Conservation (phyloP, 2,113 vertebrate genomes). For the Motacilla alba region DNA sequence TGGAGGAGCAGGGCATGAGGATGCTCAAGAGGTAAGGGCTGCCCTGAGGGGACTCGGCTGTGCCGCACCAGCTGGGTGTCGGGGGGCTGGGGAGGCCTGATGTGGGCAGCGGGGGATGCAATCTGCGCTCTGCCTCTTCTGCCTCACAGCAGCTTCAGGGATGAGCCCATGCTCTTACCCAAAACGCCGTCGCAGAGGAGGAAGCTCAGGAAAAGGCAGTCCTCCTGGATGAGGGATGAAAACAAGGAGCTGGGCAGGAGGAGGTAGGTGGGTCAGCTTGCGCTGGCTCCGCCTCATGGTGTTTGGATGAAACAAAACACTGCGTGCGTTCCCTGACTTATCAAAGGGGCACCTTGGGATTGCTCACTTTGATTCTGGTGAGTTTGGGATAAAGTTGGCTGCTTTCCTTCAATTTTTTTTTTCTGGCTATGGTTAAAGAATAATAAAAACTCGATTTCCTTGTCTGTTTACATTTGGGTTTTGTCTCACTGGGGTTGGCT, state of each 20-base stretch:
- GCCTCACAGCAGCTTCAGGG: constrained; percentile 79
- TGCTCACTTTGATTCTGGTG: not conserved
- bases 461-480: not conserved
- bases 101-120: rapidly evolving
- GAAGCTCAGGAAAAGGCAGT: constrained; percentile 79
- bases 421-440: not conserved
- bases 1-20: constrained; percentile 84
- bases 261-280: constrained; percentile 68
- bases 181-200: constrained; percentile 92
- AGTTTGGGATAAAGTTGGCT: not conserved
- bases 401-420: not conserved
- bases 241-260: constrained; percentile 68
- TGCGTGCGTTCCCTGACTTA: rapidly evolving
- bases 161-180: constrained; percentile 88
- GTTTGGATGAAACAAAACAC: not conserved
- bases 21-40: constrained; percentile 84
- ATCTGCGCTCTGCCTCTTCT: not conserved
- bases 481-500: rapidly evolving
- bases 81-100: not conserved
- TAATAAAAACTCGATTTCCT: not conserved
- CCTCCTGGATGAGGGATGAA: constrained; percentile 76
- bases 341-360: rapidly evolving
- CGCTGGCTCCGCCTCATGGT: rapidly evolving
- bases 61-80: rapidly evolving
- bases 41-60: rapidly evolving